A percentile compares a stretch with the other conserved stretches of the same genome.
Evolutionary conservation across 2,797 vertebrate species (phyloP).

Genomic region (Anas flavirostris): DNA sequence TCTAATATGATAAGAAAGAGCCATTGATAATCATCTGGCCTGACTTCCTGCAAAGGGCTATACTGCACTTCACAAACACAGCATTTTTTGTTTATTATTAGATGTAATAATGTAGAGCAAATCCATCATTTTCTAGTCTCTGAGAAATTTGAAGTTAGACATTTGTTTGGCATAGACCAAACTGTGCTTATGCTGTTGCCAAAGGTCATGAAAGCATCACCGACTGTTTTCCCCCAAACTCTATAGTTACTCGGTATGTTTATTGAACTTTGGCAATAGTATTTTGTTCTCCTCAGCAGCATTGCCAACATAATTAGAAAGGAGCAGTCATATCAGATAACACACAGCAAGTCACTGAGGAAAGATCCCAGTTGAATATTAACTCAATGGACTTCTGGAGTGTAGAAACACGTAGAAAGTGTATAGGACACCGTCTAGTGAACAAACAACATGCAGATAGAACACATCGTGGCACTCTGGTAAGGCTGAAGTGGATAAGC

Average conservation of each 20-base stretch:
- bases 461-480: neutral
- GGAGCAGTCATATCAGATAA: conserved; percentile 44
- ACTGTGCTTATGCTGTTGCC: conserved; percentile 1
- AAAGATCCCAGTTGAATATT: conserved; percentile 59
- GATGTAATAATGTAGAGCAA: conserved; percentile 39
- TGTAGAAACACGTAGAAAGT: conserved; percentile 32
- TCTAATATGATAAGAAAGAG: neutral
- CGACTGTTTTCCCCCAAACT: conserved; percentile 14
- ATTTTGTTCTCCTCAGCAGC: conserved; percentile 40
- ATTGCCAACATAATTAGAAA: conserved; percentile 42
- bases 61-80: neutral
- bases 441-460: conserved; percentile 41
- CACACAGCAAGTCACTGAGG: conserved; percentile 26
- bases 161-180: conserved; percentile 40
- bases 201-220: conserved; percentile 53
- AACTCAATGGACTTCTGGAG: conserved; percentile 47
- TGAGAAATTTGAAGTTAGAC: conserved; percentile 40
- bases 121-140: conserved; percentile 32
- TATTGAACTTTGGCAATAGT: conserved; percentile 40
- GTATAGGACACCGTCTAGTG: neutral
- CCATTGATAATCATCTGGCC: neutral
- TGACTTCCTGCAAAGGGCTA: neutral
- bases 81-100: conserved; percentile 48
- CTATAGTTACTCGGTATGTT: conserved; percentile 61
- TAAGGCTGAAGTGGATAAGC: neutral